These are phyloP conservation scores for Pyrocoelia pectoralis DNA, from an alignment of 2,888 invertebrate species.

Conservation along the genomic window DNA sequence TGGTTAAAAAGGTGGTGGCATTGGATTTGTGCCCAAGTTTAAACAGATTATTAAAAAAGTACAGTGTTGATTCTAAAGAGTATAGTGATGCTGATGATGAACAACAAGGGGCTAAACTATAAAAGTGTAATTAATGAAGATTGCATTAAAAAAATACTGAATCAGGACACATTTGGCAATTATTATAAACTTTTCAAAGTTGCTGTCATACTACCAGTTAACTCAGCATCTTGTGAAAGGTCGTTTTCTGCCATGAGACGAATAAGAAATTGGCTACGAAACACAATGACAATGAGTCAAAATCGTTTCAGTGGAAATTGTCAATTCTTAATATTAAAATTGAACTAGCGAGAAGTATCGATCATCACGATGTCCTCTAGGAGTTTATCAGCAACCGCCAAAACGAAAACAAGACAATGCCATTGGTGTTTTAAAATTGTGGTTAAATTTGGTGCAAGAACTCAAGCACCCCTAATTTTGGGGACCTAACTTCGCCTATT, in stretches of 20 bases:
- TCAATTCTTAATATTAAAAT: constrained; percentile 3
- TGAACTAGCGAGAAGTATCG: neutral
- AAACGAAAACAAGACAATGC: neutral
- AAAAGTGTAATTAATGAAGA: neutral
- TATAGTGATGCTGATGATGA: no score
- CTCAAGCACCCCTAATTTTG: no score
- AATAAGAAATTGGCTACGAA: constrained; percentile 5
- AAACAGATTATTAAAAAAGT: no score
- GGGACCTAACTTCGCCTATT: no score
- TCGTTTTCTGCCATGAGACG: constrained; percentile 10
- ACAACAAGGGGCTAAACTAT: neutral
- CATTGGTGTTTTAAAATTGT: constrained; percentile 6
- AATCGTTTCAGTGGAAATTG: constrained; percentile 6
- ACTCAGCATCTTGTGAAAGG: constrained; percentile 11
- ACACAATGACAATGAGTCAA: constrained; percentile 11
- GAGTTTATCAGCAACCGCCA: constrained; percentile 2
- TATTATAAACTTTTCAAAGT: constrained; percentile 12
- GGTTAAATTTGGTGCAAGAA: no score
- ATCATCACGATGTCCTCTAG: neutral
- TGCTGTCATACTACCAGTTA: no score
- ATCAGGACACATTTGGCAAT: constrained; percentile 10
- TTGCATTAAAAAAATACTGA: constrained; percentile 2
- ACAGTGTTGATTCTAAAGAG: constrained; percentile 8
- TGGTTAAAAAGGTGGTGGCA: no score
- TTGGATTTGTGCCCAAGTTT: no score